Conservation (phyloP, 2,888 invertebrate species). For the Hypomecis punctinalis region DNA sequence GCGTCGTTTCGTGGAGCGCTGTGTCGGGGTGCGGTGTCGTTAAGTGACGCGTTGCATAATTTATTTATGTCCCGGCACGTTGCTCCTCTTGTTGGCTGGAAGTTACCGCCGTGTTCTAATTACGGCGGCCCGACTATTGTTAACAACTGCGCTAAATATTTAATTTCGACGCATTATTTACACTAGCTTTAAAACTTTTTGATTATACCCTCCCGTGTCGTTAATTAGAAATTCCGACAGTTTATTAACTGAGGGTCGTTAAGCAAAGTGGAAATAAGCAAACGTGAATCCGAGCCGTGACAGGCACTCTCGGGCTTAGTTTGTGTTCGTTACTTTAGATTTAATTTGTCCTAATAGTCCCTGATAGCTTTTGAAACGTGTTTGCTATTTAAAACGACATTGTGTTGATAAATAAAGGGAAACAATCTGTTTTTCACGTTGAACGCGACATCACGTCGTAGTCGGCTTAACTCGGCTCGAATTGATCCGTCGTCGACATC, state of each 20-base stretch:
- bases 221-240: constrained; percentile 29
- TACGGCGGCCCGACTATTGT: constrained; percentile 36
- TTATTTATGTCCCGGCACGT: constrained; percentile 81
- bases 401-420: constrained; percentile 29
- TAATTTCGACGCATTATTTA: constrained; percentile 37
- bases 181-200: constrained; percentile 32
- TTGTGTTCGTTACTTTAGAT: constrained; percentile 20
- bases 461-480: constrained; percentile 59
- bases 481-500: constrained; percentile 64
- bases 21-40: constrained; percentile 54
- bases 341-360: constrained; percentile 18
- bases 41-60: constrained; percentile 79
- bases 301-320: constrained; percentile 13
- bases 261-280: constrained; percentile 23
- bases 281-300: constrained; percentile 21
- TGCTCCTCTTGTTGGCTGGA: constrained; percentile 62
- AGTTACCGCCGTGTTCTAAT: constrained; percentile 55
- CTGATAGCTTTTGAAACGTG: not conserved
- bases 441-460: constrained; percentile 39
- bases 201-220: constrained; percentile 28
- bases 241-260: constrained; percentile 23
- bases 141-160: constrained; percentile 40
- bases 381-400: constrained; percentile 7
- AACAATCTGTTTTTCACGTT: constrained; percentile 35
- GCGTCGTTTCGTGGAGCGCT: constrained; percentile 27